These are phyloP conservation scores for Lates calcarifer DNA, from an alignment of 2,113 vertebrate species.

Conservation along the genomic window DNA sequence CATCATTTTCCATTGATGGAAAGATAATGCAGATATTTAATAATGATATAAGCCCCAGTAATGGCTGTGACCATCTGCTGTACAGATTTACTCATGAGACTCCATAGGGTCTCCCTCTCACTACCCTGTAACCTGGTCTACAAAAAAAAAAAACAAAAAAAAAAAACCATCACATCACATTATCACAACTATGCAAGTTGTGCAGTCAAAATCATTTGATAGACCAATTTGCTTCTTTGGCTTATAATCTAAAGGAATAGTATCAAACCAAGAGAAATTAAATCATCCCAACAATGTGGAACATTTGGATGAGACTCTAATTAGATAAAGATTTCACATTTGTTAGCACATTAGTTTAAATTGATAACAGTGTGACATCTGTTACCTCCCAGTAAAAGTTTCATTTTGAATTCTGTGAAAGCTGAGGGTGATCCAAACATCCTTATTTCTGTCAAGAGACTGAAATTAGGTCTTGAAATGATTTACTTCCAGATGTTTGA, in stretches of 20 bases:
- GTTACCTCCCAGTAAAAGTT: slow-evolving; percentile 1
- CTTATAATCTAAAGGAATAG: slow-evolving; percentile 8
- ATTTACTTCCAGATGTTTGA: neutral
- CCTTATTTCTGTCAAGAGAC: neutral
- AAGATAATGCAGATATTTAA: neutral
- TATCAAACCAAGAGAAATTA: neutral
- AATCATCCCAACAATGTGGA: slow-evolving; percentile 19
- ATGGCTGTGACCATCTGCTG: neutral
- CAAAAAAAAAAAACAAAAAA: neutral
- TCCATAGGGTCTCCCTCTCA: neutral
- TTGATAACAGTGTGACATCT: slow-evolving; percentile 30
- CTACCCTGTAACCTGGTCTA: neutral
- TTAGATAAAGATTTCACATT: slow-evolving; percentile 20
- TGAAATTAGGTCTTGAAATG: neutral
- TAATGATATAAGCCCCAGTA: neutral
- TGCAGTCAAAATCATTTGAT: slow-evolving; percentile 6
- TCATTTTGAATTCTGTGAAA: neutral
- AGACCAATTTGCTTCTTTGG: slow-evolving; percentile 23
- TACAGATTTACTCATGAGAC: neutral
- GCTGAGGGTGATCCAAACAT: neutral
- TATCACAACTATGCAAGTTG: neutral
- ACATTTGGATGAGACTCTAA: slow-evolving; percentile 17
- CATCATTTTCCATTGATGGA: neutral
- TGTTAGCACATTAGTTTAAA: slow-evolving; percentile 3
- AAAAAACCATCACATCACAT: neutral